phyloP scores from a whole-genome alignment of 2,113 vertebrate species.

The Elachura formosa region DNA sequence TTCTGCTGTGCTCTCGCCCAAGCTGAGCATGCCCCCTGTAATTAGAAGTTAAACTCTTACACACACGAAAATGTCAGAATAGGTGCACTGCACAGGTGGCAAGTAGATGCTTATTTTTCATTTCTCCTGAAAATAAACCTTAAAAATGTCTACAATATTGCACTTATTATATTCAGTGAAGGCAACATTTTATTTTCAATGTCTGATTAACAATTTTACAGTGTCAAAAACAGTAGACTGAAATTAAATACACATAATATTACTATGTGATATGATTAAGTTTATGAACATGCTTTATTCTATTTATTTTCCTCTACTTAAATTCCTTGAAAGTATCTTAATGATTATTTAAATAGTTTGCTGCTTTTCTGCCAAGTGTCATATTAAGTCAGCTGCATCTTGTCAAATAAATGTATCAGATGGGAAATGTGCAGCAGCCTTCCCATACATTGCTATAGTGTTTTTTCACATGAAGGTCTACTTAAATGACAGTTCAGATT shows the following conservation, averaged over 20 bases:
- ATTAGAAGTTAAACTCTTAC: neutral
- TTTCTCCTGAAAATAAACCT: neutral
- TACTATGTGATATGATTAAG: neutral
- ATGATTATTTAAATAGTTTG: neutral
- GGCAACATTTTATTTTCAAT: constrained; percentile 2
- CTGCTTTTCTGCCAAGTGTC: neutral
- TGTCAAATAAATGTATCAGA: neutral
- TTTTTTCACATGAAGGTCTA: neutral
- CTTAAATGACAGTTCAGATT: neutral
- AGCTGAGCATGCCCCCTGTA: neutral
- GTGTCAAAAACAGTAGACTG: constrained; percentile 19
- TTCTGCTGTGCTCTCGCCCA: neutral
- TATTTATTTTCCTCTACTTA: constrained; percentile 23
- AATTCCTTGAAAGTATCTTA: constrained; percentile 19
- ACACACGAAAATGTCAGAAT: neutral
- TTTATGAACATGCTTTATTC: constrained; percentile 6
- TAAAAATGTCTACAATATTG: neutral
- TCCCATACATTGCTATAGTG: neutral
- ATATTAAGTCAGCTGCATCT: neutral
- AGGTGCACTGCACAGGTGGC: neutral
- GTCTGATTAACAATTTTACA: constrained; percentile 28
- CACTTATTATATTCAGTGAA: neutral
- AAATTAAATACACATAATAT: neutral
- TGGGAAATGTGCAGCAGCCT: neutral
- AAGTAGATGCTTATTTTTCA: neutral